A percentile compares a stretch with the other conserved stretches of the same genome.
phyloP scores from a whole-genome alignment of 2,888 invertebrate species.

The Polyommatus icarus region DNA sequence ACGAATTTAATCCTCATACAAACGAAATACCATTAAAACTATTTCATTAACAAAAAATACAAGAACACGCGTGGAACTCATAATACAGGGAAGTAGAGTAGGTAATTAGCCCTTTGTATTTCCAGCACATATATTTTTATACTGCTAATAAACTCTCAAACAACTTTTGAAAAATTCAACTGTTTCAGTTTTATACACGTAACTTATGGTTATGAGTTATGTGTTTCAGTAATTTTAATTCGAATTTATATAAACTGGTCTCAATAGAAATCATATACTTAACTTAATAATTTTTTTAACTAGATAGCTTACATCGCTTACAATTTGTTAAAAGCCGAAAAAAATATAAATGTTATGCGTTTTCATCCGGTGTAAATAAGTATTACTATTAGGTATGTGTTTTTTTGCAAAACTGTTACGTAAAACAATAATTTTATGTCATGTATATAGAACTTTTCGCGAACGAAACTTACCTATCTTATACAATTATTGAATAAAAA shows the following conservation, averaged over 20 bases:
- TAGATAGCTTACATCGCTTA: too few relatives aligned
- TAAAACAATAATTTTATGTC: too few relatives aligned
- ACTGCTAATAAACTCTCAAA: conserved; percentile 24
- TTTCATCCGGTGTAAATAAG: too few relatives aligned
- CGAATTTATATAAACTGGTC: neutral
- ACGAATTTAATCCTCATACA: neutral
- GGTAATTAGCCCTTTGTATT: conserved; percentile 24
- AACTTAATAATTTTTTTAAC: too few relatives aligned
- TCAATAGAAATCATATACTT: too few relatives aligned
- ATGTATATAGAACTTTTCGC: too few relatives aligned
- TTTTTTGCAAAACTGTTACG: too few relatives aligned
- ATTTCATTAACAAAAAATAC: neutral
- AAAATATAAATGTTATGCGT: too few relatives aligned
- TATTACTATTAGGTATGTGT: too few relatives aligned
- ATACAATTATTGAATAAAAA: too few relatives aligned
- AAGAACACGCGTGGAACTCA: neutral
- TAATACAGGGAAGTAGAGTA: conserved; percentile 12
- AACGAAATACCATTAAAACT: neutral
- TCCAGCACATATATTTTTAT: conserved; percentile 20
- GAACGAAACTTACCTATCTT: too few relatives aligned
- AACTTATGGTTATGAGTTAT: conserved; percentile 13
- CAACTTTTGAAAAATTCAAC: conserved; percentile 7
- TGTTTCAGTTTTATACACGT: conserved; percentile 7
- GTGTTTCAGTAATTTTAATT: neutral
- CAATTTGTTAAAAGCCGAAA: too few relatives aligned